Conservation (phyloP, 2,113 vertebrate species). For the Synchiropus splendidus region DNA sequence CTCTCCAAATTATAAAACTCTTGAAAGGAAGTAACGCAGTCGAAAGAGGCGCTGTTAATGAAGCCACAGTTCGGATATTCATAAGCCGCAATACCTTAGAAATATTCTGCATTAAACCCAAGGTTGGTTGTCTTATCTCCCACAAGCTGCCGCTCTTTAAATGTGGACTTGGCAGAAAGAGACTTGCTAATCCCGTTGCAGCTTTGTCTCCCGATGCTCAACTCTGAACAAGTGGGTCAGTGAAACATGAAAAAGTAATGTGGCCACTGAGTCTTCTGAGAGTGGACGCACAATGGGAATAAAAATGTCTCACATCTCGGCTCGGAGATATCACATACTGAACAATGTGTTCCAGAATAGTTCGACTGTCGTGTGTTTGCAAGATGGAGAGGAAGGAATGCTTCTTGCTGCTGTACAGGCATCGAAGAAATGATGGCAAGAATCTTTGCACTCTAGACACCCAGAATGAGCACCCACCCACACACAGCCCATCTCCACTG, state of each 20-base stretch:
- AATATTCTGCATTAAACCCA: conserved; percentile 45
- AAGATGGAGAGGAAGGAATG: no score
- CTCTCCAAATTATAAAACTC: conserved; percentile 8
- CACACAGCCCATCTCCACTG: no score
- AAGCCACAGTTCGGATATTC: conserved; percentile 26
- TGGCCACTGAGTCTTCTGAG: conserved; percentile 7
- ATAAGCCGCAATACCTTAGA: conserved; percentile 45
- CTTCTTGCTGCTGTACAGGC: no score
- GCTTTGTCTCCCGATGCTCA: conserved; percentile 23
- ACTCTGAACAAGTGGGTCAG: conserved; percentile 65
- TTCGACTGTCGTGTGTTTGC: no score
- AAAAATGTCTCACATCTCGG: no score
- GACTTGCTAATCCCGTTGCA: conserved; percentile 39
- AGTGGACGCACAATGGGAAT: background rate
- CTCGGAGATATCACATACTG: no score
- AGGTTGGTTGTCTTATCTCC: conserved; percentile 57
- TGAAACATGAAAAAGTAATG: conserved; percentile 59
- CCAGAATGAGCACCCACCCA: no score
- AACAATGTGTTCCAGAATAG: no score
- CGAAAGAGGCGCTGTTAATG: conserved; percentile 21
- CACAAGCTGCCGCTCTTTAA: conserved; percentile 35
- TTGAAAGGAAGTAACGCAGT: conserved; percentile 1
- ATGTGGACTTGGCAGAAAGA: conserved; percentile 56
- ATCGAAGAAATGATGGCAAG: no score
- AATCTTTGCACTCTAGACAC: no score